Base-by-base conservation (phyloP, 2,888 invertebrate genomes). In the Lypha dubia region DNA sequence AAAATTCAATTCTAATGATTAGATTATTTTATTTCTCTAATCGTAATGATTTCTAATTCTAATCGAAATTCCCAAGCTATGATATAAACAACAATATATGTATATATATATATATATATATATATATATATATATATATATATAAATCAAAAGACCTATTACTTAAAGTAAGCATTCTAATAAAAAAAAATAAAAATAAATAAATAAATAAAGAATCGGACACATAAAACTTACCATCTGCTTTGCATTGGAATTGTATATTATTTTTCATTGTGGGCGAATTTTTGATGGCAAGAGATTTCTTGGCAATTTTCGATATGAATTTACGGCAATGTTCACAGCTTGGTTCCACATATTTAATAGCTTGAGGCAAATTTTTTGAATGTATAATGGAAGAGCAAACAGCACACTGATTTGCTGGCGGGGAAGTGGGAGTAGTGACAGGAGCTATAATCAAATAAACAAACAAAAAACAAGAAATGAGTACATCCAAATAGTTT, bases 271-370 rank as follows among this genome's bases (percentile, higher is more conserved):
- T 76, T 44, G 85, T 86, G 24, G 87, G 56, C 49, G 84, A 85
- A 71, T 75, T 85, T 79, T 82, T 87, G 15, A 86, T 84, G 76
- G 86, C 86, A 81, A 86, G 83, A 15, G 88, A 87, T 80, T 95
- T 94, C 91, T 95, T 96, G 85, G 96, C 94, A 94, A 96, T 95
- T 91, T 96, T 96, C 20, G 96, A 95, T 89, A 97, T 96, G 91
- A 97, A 97, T 91, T 97, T 97, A 67, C 96, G 94, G 91, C 98
- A 98, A 9, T 96, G 95, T 90, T 96, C 96, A 91, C 98, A 98
- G 87, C 96, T 96, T 89, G 95, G 95, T 84, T 96, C 95, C 38
- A 97, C 97, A 91, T 96, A 97, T 90, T 97, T 97, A 83, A 96
- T 94, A 28, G 96, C 95, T 92, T 96, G 96, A 89, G 95, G 95